A percentile compares a stretch with the other conserved stretches of the same genome.
phyloP scores from a whole-genome alignment of 2,113 vertebrate genomes.

The Amia ocellicauda region DNA sequence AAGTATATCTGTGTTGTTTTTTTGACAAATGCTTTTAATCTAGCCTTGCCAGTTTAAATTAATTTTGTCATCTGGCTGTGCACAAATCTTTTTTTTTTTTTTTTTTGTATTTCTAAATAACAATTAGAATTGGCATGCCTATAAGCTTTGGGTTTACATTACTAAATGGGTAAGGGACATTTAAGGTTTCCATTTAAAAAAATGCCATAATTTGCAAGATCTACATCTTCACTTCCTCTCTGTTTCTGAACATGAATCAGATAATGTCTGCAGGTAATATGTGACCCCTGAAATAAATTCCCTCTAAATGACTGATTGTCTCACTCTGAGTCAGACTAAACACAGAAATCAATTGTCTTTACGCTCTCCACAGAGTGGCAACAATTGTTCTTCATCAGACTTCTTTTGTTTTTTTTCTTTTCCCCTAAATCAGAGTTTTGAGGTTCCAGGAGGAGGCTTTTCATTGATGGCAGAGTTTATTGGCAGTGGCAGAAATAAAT shows the following conservation, averaged over 20 bases:
- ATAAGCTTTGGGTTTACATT: too few species aligned
- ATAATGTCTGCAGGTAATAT: conserved; percentile 25
- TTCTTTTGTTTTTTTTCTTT: conserved; percentile 26
- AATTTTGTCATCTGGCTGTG: not conserved
- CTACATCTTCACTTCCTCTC: too few species aligned
- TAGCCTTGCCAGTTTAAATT: not conserved
- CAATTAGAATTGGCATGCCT: too few species aligned
- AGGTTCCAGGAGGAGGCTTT: conserved; percentile 39
- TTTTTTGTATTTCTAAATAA: not conserved
- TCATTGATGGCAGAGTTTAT: conserved; percentile 65
- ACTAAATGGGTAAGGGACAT: too few species aligned
- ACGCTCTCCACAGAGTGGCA: conserved; percentile 31
- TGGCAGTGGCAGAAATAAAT: conserved; percentile 56
- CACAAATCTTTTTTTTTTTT: not conserved
- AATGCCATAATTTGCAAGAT: too few species aligned
- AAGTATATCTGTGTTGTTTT: too few species aligned
- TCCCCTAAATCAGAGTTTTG: conserved; percentile 53
- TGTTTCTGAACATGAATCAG: too few species aligned
- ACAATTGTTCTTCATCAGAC: conserved; percentile 41
- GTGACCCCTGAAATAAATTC: conserved; percentile 31
- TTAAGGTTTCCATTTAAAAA: too few species aligned
- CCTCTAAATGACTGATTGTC: conserved; percentile 52
- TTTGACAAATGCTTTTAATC: not conserved
- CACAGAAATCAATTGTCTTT: conserved; percentile 49
- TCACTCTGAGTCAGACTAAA: conserved; percentile 31